Percentiles rank a stretch among this genome's conserved stretches.
phyloP scores from a whole-genome alignment of 35 echinoderm and acorn worm genomes.

The Ophiothrix spiculata region DNA sequence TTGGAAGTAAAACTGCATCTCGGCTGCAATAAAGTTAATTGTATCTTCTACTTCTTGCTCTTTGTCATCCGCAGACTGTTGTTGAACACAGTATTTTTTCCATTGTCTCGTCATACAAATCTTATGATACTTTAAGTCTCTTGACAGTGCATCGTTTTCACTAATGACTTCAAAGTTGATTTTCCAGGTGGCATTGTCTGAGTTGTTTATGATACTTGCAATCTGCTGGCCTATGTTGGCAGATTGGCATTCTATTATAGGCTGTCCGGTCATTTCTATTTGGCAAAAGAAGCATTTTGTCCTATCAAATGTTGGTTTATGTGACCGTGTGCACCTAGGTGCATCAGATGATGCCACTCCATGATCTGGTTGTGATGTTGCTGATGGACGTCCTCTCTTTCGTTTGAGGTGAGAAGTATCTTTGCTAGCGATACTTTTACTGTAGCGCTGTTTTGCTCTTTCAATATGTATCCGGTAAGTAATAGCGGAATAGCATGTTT shows the following conservation, averaged over 20 bases:
- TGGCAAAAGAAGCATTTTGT: not conserved
- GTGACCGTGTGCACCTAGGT: not conserved
- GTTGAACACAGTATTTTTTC: conserved; percentile 12
- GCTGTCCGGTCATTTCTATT: not conserved
- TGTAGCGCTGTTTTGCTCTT: not conserved
- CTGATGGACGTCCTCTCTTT: conserved; percentile 18
- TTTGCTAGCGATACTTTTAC: not conserved
- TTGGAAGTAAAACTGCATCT: not conserved
- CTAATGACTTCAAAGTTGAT: not conserved
- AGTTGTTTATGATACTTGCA: not conserved
- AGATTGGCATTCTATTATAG: not conserved
- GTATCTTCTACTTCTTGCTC: not conserved
- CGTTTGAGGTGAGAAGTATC: not conserved
- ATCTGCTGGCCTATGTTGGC: not conserved
- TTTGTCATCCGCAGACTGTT: not conserved
- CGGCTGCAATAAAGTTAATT: not conserved
- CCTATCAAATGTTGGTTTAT: conserved; percentile 3
- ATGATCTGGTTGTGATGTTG: not conserved
- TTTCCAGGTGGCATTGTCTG: not conserved
- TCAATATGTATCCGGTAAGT: not conserved
- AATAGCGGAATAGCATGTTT: conserved; percentile 15
- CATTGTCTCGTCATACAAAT: conserved; percentile 4
- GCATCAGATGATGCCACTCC: not conserved
- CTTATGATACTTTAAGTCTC: not conserved
- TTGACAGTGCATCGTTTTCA: conserved; percentile 9